Base-by-base conservation (phyloP, 2,888 invertebrate species). In the Xanthia icteritia region DNA sequence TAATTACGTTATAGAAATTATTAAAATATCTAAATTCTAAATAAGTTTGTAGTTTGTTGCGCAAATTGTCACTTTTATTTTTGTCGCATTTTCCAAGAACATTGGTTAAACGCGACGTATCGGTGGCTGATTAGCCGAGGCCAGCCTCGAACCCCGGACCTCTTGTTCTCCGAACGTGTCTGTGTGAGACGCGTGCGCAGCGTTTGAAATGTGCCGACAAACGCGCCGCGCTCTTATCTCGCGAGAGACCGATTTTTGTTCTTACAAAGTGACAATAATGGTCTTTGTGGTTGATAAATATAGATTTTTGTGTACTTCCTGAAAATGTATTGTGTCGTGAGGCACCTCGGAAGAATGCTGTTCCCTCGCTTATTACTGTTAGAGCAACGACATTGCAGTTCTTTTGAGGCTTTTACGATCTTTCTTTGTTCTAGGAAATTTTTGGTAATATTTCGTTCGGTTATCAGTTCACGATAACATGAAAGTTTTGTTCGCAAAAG, bases 221-320 rank as follows among this genome's bases (percentile, higher is more conserved):
- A 96, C 90, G 91, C 87, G 89, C 96, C 96, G 96, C 94, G 75
- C 86, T 90, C 94, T 96, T 95, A 96, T 96, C 96, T 96, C 91
- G 91, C 86, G 91, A 91, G 91, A 92, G 94, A 92, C 92, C 93
- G 93, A 94, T 95, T 96, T 94, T 95, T 94, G 94, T 94, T 92
- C 92, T 91, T 93, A 93, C 94, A 92, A 82, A 94, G 93, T 94
- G 95, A 95, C 95, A 95, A 95, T 95, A 95, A 95, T 94, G 93
- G 93, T 93, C 94, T 95, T 94, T 95, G 94, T 94, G 90, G 93
- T 93, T 91, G 92, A 94, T 94, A 95, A 94, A 94, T 93, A 95
- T 92, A 89, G 91, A 88, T 91, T 93, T 93, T 91, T 88, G 89
- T 90, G 84, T 89, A 92, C 91, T 93, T 93, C 92, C 92, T 91